Base-by-base conservation (phyloP, 2,797 vertebrate genomes). In the Gobionotothen gibberifrons region DNA sequence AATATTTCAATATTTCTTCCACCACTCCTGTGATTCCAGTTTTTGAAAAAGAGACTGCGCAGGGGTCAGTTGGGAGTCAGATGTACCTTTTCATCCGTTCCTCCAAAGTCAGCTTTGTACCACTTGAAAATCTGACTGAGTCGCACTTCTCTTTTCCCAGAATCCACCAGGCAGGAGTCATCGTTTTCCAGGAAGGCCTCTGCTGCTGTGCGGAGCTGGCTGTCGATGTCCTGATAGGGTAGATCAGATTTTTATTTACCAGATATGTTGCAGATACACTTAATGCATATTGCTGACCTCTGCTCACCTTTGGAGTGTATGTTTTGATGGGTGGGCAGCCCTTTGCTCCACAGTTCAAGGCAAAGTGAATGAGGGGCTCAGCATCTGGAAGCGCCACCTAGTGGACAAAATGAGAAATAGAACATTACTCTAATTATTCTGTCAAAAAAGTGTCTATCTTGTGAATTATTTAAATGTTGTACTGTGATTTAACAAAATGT, bases 71-170 rank as follows among this genome's bases (percentile, higher is more conserved):
- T 14, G 29, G 44, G 19, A 65, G 15, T 67, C 22, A 49, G 32
- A 63, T 9, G 5, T 92, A 95, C 95, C 91, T 94, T 94, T 71
- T 95, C 93, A 76, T 96, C 94, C 0, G 95, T 95, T 80, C 92
- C 93, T 77, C 95, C 95, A 56, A 96, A 96, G 82, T 96, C 95
- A 9, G 82, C 80, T 76, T 94, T 95, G 92, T 95, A 96, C 95
- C 95, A 96, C 74, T 95, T 96, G 75, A 96, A 96, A 76, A 96
- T 94, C 82, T 94, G 93, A 87, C 93, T 96, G 36, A 96, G 93
- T 64, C 88, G 90, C 65, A 96, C 94, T 89, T 96, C 95, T 61
- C 70, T 78, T 82, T 94, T 94, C 65, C 75, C 87, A 55, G 84
- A 79, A 82, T 96, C 93, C 75, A 95, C 93, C 76, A 87, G 9